Evolutionary conservation across 1,140 invertebrate genomes (phyloP).

Genomic region (Steinernema feltiae): DNA sequence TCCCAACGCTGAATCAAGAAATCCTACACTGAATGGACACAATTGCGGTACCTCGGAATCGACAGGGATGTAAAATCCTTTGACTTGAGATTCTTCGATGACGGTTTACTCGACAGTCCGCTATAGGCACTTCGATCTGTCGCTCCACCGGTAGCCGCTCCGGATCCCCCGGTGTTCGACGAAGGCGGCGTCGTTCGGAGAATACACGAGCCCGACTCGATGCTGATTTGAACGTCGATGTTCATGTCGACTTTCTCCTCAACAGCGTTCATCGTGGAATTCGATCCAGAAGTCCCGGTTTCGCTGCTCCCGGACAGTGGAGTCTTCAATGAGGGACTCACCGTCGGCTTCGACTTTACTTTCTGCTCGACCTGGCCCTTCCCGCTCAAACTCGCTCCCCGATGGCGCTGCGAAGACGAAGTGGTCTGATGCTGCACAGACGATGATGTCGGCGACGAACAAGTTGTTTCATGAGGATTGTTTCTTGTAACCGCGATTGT

Average conservation of each 20-base stretch:
- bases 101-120: slow-evolving; percentile 34
- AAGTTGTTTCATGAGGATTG: not conserved
- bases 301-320: not conserved
- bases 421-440: not conserved
- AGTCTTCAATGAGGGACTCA: not conserved
- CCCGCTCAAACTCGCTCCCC: not conserved
- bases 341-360: not conserved
- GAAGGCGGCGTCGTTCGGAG: slow-evolving; percentile 40
- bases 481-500: not conserved
- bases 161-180: not conserved
- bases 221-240: slow-evolving; percentile 55
- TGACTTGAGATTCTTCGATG: slow-evolving; percentile 34
- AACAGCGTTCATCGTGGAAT: not conserved
- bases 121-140: slow-evolving; percentile 9
- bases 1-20: slow-evolving; percentile 26
- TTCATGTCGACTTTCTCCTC: slow-evolving; percentile 51
- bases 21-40: not conserved
- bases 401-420: not conserved
- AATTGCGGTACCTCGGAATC: slow-evolving; percentile 10
- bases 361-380: not conserved
- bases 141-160: slow-evolving; percentile 13
- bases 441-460: not conserved
- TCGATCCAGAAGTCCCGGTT: not conserved
- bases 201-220: slow-evolving; percentile 53
- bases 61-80: slow-evolving; percentile 24